Evolutionary conservation across 1,140 invertebrate genomes (phyloP).

Genomic region (Alviniconcha marisindica): DNA sequence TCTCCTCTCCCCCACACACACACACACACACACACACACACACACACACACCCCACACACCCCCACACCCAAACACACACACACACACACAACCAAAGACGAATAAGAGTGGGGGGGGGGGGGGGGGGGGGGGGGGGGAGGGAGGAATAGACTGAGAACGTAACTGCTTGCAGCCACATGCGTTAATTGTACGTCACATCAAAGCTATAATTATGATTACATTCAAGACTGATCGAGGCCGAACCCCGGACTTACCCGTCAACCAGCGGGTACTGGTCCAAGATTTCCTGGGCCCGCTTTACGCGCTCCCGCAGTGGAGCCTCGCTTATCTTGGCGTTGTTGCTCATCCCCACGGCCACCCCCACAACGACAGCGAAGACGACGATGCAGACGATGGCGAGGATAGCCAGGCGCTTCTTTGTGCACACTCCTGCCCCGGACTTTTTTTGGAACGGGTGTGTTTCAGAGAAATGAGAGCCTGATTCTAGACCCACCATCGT

Average conservation of each 20-base stretch:
- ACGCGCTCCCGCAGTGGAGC: constrained; percentile 59
- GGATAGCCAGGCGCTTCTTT: constrained; percentile 38
- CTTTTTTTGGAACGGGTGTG: not conserved
- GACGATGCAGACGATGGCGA: constrained; percentile 36
- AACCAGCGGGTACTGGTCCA: constrained; percentile 81
- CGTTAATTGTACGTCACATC: too few relatives aligned
- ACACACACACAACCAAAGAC: too few relatives aligned
- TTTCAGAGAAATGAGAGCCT: not conserved
- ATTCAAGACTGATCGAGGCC: too few relatives aligned
- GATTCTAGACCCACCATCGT: not conserved
- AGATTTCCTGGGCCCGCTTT: constrained; percentile 78
- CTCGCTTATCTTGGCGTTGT: not conserved
- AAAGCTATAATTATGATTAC: too few relatives aligned
- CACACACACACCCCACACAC: too few relatives aligned
- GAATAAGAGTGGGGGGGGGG: too few relatives aligned
- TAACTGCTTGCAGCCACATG: too few relatives aligned
- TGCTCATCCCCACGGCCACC: constrained; percentile 39
- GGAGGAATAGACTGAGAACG: too few relatives aligned
- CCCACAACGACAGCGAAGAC: constrained; percentile 48
- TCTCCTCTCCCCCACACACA: too few relatives aligned
- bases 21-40: too few relatives aligned
- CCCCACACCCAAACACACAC: too few relatives aligned
- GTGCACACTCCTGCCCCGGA: not conserved
- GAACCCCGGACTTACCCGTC: constrained; percentile 84
- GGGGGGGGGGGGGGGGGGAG: too few relatives aligned